Conservation (phyloP, 1,140 invertebrate species). For the Anastrepha ludens region DNA sequence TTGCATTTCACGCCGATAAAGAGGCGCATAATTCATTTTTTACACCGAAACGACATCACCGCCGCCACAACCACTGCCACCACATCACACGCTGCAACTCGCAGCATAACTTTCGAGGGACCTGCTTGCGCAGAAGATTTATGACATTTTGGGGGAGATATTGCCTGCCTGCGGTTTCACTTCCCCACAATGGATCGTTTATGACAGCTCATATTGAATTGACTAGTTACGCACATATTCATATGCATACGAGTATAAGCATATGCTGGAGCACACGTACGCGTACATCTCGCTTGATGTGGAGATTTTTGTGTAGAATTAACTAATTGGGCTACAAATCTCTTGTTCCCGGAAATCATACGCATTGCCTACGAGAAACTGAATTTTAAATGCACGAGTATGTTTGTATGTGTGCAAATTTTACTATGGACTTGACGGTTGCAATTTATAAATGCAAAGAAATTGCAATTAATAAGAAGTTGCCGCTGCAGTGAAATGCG, state of each 20-base stretch:
- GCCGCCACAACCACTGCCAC: not conserved
- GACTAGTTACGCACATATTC: not conserved
- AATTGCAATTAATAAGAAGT: slow-evolving; percentile 52
- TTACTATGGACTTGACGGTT: not conserved
- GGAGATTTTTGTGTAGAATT: slow-evolving; percentile 58
- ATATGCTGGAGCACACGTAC: slow-evolving; percentile 17
- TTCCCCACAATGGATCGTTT: not conserved
- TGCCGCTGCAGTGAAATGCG: slow-evolving; percentile 34
- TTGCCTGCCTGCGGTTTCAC: slow-evolving; percentile 24
- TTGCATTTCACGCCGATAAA: slow-evolving; percentile 48
- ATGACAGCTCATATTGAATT: slow-evolving; percentile 37
- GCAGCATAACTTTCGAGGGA: not conserved
- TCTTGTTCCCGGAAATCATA: slow-evolving; percentile 72
- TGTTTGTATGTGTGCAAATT: not conserved
- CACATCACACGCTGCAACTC: not conserved
- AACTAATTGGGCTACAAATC: slow-evolving; percentile 74
- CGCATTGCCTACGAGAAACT: slow-evolving; percentile 5
- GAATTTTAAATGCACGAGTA: slow-evolving; percentile 7
- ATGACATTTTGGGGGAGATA: slow-evolving; percentile 36
- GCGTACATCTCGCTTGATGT: not conserved
- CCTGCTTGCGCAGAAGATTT: slow-evolving; percentile 33
- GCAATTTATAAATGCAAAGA: slow-evolving; percentile 52
- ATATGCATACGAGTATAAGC: not conserved
- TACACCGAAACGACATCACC: not conserved
- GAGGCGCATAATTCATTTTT: slow-evolving; percentile 50